Evolutionary conservation across 2,797 vertebrate genomes (phyloP).

Genomic region (Acanthiza pusilla): DNA sequence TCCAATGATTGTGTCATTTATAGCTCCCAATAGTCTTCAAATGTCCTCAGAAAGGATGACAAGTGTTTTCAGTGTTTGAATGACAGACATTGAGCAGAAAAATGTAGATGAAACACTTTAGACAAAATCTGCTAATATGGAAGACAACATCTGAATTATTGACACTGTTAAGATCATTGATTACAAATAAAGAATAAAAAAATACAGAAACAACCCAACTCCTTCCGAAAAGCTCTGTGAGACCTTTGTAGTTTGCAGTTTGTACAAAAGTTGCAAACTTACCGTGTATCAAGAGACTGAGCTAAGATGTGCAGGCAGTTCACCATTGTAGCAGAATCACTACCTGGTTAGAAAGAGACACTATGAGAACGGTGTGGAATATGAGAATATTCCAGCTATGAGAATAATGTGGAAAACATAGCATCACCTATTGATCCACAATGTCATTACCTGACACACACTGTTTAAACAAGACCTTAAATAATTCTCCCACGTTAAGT

Average conservation of each 20-base stretch:
- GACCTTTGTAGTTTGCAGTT: neutral
- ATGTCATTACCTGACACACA: neutral
- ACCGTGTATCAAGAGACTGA: slow-evolving; percentile 97
- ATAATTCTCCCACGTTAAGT: neutral
- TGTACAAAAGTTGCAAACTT: slow-evolving; percentile 10
- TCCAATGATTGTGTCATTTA: neutral
- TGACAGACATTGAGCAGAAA: neutral
- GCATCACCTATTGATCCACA: neutral
- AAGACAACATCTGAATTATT: neutral
- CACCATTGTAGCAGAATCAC: slow-evolving; percentile 94
- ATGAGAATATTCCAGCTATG: no score
- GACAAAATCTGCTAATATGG: neutral
- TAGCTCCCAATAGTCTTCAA: neutral
- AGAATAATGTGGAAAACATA: neutral
- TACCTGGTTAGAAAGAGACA: slow-evolving; percentile 76
- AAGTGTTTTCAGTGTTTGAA: neutral
- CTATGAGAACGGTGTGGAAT: neutral
- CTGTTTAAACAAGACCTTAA: neutral
- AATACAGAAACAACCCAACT: neutral
- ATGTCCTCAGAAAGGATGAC: neutral
- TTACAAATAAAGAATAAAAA: neutral
- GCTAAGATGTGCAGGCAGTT: slow-evolving; percentile 98
- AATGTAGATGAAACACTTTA: neutral
- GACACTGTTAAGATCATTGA: neutral
- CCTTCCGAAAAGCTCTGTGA: neutral